Conservation (phyloP, 92 coral and sea anemone genomes). For the Blastomussa wellsi region DNA sequence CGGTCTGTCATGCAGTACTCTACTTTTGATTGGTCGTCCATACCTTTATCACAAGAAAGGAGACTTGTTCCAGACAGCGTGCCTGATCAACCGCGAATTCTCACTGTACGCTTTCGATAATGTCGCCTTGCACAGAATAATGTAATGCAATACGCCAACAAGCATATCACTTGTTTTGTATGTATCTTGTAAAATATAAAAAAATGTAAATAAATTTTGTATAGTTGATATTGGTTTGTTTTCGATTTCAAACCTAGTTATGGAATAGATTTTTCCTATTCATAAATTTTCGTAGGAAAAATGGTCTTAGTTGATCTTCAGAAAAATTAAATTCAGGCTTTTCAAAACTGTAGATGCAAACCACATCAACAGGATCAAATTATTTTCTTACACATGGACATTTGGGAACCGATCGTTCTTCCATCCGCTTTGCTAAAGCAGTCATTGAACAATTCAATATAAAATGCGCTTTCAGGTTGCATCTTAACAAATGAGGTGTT, state of each 20-base stretch:
- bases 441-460: no score
- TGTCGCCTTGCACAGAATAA: background rate
- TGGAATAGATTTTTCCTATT: background rate
- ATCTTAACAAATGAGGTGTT: no score
- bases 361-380: no score
- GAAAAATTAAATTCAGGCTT: no score
- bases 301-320: no score
- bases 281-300: background rate
- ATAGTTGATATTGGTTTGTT: background rate
- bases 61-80: slow-evolving; percentile 64
- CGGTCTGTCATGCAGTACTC: slow-evolving; percentile 97
- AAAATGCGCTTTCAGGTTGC: no score
- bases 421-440: no score
- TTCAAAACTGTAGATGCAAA: no score
- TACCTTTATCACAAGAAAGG: slow-evolving; percentile 88
- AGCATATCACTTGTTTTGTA: background rate
- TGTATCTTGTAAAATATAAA: background rate
- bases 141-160: background rate
- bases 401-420: no score
- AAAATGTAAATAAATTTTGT: background rate
- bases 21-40: slow-evolving; percentile 95
- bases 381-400: no score
- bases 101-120: slow-evolving; percentile 88
- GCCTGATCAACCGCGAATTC: slow-evolving; percentile 75
- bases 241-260: background rate